Conservation (phyloP, 2,888 invertebrate genomes). For the Diabrotica balteata region DNA sequence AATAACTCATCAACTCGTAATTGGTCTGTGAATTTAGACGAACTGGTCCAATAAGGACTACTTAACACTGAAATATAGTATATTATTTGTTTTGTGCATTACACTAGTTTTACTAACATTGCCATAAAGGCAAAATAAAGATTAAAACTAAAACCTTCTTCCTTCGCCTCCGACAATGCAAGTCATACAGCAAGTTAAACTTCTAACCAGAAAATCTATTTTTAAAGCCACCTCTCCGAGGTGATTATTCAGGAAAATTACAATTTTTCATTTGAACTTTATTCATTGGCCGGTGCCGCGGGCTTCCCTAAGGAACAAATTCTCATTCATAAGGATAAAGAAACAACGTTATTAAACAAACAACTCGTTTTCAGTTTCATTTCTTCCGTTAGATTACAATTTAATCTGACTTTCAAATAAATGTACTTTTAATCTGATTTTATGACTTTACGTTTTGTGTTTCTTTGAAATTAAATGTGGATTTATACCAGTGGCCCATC, state of each 20-base stretch:
- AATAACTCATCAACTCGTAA: too few species aligned
- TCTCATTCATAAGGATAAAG: slow-evolving; percentile 25
- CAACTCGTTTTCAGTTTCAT: slow-evolving; percentile 29
- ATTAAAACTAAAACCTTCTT: too few species aligned
- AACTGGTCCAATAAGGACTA: too few species aligned
- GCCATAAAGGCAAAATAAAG: too few species aligned
- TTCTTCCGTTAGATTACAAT: slow-evolving; percentile 32
- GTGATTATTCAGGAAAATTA: slow-evolving; percentile 13
- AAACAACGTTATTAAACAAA: slow-evolving; percentile 26
- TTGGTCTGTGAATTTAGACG: too few species aligned
- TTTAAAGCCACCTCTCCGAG: not conserved
- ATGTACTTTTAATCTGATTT: slow-evolving; percentile 35
- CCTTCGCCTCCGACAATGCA: too few species aligned
- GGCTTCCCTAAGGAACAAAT: slow-evolving; percentile 17
- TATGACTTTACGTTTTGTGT: slow-evolving; percentile 32
- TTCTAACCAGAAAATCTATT: not conserved
- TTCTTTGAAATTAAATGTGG: slow-evolving; percentile 34
- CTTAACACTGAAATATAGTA: too few species aligned
- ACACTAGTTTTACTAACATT: too few species aligned
- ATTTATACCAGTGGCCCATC: not conserved
- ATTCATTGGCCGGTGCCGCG: slow-evolving; percentile 6
- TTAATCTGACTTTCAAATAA: slow-evolving; percentile 32
- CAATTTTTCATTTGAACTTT: slow-evolving; percentile 21
- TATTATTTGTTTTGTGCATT: too few species aligned
- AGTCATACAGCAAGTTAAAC: too few species aligned